These are phyloP conservation scores for Noctua comes DNA, from an alignment of 2,888 invertebrate species.

Conservation along the genomic window DNA sequence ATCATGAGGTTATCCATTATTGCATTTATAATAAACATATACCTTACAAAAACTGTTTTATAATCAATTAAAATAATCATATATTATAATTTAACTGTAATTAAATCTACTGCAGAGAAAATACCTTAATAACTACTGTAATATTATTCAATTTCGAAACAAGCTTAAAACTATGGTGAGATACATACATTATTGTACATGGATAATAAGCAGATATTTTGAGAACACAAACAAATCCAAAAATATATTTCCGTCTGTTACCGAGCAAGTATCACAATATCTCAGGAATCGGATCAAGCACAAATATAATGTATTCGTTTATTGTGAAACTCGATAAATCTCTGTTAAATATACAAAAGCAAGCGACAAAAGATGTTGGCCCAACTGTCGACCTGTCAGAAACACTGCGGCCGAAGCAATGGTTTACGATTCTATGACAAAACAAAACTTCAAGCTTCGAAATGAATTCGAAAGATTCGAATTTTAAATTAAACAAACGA, in stretches of 20 bases:
- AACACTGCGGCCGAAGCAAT: constrained; percentile 53
- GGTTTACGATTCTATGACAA: constrained; percentile 42
- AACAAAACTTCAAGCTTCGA: constrained; percentile 41
- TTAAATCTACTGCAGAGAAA: neutral
- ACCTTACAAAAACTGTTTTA: constrained; percentile 2
- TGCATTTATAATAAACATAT: too few species aligned
- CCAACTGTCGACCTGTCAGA: constrained; percentile 52
- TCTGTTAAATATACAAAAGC: constrained; percentile 53
- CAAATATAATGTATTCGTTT: constrained; percentile 41
- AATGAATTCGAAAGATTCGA: constrained; percentile 24
- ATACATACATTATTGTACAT: neutral
- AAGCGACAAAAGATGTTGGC: constrained; percentile 49
- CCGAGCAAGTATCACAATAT: constrained; percentile 3
- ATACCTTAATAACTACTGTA: neutral
- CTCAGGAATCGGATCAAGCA: constrained; percentile 14
- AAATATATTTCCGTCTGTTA: neutral
- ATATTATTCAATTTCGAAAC: neutral
- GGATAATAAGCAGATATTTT: neutral
- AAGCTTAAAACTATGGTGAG: neutral
- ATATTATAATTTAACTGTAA: too few species aligned
- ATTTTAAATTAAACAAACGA: constrained; percentile 20
- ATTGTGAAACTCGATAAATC: constrained; percentile 50
- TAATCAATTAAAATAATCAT: neutral
- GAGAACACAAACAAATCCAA: neutral
- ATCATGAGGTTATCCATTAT: constrained; percentile 14